These are phyloP conservation scores for Drosophila nigricruria DNA, from an alignment of 2,888 invertebrate genomes.

Conservation along the genomic window DNA sequence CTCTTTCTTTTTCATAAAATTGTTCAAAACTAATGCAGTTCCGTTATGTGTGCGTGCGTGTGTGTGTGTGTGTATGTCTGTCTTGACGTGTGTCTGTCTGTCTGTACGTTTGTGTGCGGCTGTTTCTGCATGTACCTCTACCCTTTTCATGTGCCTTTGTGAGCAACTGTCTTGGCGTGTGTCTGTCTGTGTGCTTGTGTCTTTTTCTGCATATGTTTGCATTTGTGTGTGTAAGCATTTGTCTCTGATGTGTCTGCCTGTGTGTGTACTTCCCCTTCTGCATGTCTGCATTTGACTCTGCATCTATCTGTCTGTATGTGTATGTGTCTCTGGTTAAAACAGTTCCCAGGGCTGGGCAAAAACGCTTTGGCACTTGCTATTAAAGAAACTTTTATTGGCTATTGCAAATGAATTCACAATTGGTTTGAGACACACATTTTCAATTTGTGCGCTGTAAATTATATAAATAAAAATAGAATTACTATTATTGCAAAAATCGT, in stretches of 20 bases:
- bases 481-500: slow-evolving; percentile 60
- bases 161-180: background rate
- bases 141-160: too few species aligned
- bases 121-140: background rate
- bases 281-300: background rate
- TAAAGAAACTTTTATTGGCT: slow-evolving; percentile 71
- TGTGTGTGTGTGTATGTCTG: background rate
- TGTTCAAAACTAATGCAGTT: slow-evolving; percentile 18
- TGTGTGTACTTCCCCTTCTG: too few species aligned
- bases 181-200: background rate
- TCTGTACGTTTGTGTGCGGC: background rate
- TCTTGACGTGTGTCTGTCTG: background rate
- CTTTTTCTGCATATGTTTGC: too few species aligned
- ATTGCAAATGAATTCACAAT: slow-evolving; percentile 82
- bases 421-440: slow-evolving; percentile 74
- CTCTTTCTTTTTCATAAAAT: slow-evolving; percentile 5
- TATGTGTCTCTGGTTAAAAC: background rate
- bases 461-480: slow-evolving; percentile 72
- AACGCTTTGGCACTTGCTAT: slow-evolving; percentile 66
- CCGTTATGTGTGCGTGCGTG: background rate
- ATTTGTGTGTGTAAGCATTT: background rate
- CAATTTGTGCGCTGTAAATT: slow-evolving; percentile 79
- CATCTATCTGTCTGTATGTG: background rate
- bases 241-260: background rate
- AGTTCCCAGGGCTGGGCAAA: slow-evolving; percentile 34